Conservation (phyloP, 2,888 invertebrate species). For the Formica aserva region DNA sequence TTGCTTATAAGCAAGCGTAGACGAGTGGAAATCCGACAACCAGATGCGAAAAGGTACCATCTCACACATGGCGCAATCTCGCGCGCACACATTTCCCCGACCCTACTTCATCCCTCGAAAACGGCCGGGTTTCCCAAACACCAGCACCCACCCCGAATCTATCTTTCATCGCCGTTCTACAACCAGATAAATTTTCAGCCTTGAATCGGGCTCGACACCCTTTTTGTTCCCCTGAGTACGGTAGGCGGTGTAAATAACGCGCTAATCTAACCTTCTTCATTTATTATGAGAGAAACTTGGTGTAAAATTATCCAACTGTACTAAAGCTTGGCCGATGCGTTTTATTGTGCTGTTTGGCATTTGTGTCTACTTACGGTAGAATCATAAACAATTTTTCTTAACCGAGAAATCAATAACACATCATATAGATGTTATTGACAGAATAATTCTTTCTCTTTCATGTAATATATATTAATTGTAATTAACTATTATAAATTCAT, state of each 20-base stretch:
- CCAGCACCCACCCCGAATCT: neutral
- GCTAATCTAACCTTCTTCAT: constrained; percentile 52
- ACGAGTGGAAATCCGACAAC: constrained; percentile 34
- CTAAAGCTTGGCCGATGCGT: constrained; percentile 4
- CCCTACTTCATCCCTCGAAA: constrained; percentile 30
- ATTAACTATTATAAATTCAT: neutral
- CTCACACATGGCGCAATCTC: constrained; percentile 35
- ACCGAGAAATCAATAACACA: neutral
- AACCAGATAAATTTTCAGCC: constrained; percentile 65
- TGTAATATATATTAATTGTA: neutral
- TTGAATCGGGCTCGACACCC: constrained; percentile 49
- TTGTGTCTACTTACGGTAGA: constrained; percentile 3
- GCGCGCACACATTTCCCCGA: constrained; percentile 22
- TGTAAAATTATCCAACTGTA: constrained; percentile 21
- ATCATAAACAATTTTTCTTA: constrained; percentile 10
- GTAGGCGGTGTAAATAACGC: constrained; percentile 48
- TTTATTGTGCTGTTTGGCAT: neutral
- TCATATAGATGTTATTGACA: neutral
- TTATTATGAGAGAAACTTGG: constrained; percentile 33
- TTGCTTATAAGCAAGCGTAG: constrained; percentile 33
- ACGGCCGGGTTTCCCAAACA: constrained; percentile 12
- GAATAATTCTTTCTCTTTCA: neutral
- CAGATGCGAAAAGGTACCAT: neutral
- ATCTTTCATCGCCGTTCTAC: constrained; percentile 52
- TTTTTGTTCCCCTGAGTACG: constrained; percentile 46